Base-by-base conservation (phyloP, 2,113 vertebrate genomes). In the Blennius ocellaris region DNA sequence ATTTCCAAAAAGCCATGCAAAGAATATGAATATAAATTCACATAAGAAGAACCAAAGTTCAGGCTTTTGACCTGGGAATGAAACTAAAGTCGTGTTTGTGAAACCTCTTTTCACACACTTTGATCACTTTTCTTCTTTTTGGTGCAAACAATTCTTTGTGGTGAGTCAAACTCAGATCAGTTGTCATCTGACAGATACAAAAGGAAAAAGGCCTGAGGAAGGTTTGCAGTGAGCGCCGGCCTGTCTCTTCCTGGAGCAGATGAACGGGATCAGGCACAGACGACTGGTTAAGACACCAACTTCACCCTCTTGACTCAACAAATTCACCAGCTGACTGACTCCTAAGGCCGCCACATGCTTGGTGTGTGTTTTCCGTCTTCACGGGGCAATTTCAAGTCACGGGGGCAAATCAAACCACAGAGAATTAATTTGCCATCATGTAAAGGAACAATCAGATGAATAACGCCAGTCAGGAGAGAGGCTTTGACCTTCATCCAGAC, bases 1-100 rank as follows among this genome's bases (percentile, higher is more conserved):
- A 89, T 88, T 88, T 89, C 87, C 81, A 82, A 92, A 92, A 86
- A 52, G 80, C 86, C 93, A 93, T 93, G 93, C 92, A 92, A 90
- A 89, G 83, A 86, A 87, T 86, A 90, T 63, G 69, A 90, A 93
- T 73, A 87, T 47, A 88, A 85, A 84, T 54, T 87, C 82, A 91
- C 84, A 84, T 78, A 76, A 85, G 75, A 90, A 69, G 62, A 90
- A 89, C 73, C 79, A 85, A 92, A 49, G 48, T 80, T 70, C 61
- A 74, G 64, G 38, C 78, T 87, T 90, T 84, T 89, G 64, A 90
- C 81, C 76, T 83, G 78, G 87, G 82, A 92, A 91, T 87, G 65
- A 85, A 85, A 66, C 63, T 61, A 39, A 83, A 78, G 78, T 61
- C 37, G 79, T 47, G 21, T 77, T 79, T 74, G 63, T 41, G 58